Base-by-base conservation (phyloP, 2,888 invertebrate species). In the Acrobasis suavella region DNA sequence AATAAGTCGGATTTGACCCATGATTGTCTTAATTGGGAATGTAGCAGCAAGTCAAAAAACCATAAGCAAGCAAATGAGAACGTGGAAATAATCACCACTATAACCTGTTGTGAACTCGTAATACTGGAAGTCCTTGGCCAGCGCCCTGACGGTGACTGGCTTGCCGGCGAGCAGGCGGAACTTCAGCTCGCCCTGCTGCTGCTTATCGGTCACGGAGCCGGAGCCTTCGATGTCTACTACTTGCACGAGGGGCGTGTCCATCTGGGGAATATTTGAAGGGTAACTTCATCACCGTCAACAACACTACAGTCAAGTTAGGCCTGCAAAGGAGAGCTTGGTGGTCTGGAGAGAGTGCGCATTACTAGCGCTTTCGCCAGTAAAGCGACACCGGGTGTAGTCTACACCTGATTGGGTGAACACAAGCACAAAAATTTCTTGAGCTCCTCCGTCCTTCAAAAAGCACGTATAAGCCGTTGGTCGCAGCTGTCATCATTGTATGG, bases 121-220 rank as follows among this genome's bases (percentile, higher is more conserved):
- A 67, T 93, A 93, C 68, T 94, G 93, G 78, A 85, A 93, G 74
- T 94, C 93, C 73, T 93, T 94, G 14, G 92, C 76, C 64, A 95
- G 90, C 52, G 93, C 87, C 49, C 85, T 87, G 10, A 90, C 76
- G 8, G 83, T 75, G 0, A 93, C 75, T 0, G 94, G 93, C 64
- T 93, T 91, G 72, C 93, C 87, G 58, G 94, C 93, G 12, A 94
- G 81, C 1, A 94, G 73, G 1, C 86, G 82, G 64, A 93, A 71
- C 67, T 92, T 93, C 0, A 93, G 74, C 42, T 93, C 92, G 1
- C 91, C 81, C 67, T 93, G 93, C 65, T 94, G 94, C 0, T 88
- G 68, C 62, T 93, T 91, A 38, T 93, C 93, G 51, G 84, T 85
- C 1, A 94, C 62, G 0, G 89, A 81, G 6, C 93, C 81, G 0